Base-by-base conservation (phyloP, 2,797 vertebrate species). In the Semotilus atromaculatus region DNA sequence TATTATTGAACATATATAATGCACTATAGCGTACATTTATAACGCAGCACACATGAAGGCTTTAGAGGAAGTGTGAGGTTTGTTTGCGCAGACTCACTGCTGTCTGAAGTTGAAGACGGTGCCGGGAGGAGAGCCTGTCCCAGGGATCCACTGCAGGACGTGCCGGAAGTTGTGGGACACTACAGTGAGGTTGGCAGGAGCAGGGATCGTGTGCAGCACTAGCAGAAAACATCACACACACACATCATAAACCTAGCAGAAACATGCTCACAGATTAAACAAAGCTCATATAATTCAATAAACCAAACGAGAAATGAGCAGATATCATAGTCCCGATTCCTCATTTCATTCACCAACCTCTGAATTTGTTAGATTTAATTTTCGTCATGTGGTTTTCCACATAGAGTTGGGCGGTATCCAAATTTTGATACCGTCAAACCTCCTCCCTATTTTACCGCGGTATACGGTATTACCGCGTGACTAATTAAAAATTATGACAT, bases 71-170 rank as follows among this genome's bases (percentile, higher is more conserved):
- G 14, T 1, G 72, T n/a, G n/a, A n/a, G n/a, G n/a, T n/a, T n/a
- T n/a, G n/a, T 23, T 53, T 31, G 4, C 14, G 13, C 23, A 7
- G 26, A 36, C 85, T 68, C n/a, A 87, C 88, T 9, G 0, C 16
- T 45, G 5, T 6, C 18, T 55, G 3, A 89, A 1, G 36, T 40
- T 82, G 75, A 86, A 85, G 10, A 78, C 74, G 5, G 82, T 88
- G 40, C 64, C 18, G 14, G 73, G 53, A 58, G 85, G 31, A 70
- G 79, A 72, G 14, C 58, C 81, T 5, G 53, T 71, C 55, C 86
- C 86, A 80, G 84, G 81, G 34, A 10, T 85, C 88, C 86, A 89
- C 11, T 81, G 51, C 26, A 89, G 76, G 2, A 82, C 45, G 64
- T 86, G 84, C 13, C 79, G 48, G 31, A 87, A 89, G 74, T 89